A percentile compares a stretch with the other conserved stretches of the same genome.
These are phyloP conservation scores for Drosophila varians DNA, from an alignment of 1,140 invertebrate genomes.

Conservation along the genomic window DNA sequence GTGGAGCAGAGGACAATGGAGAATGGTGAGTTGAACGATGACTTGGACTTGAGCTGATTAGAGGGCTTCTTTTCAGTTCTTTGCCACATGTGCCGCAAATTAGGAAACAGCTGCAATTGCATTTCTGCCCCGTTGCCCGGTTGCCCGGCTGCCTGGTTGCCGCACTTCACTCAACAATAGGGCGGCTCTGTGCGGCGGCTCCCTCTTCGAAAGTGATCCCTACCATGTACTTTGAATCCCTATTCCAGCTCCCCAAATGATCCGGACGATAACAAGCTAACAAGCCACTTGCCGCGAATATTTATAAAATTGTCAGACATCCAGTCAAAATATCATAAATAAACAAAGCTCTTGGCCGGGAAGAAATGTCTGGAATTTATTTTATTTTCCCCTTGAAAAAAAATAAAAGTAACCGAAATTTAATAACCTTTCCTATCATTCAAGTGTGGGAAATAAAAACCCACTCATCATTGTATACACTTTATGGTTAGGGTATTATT, in stretches of 20 bases:
- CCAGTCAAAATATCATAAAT: constrained; percentile 58
- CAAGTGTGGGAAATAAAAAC: not conserved
- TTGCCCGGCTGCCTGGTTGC: constrained; percentile 52
- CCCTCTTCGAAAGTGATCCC: constrained; percentile 21
- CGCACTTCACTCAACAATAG: constrained; percentile 70
- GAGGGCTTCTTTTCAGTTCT: constrained; percentile 1
- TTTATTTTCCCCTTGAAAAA: constrained; percentile 5
- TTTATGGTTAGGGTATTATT: not conserved
- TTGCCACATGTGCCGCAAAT: constrained; percentile 64
- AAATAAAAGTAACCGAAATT: not conserved
- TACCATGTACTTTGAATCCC: not conserved
- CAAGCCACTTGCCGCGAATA: constrained; percentile 51
- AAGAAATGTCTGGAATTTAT: not conserved
- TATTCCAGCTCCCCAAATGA: constrained; percentile 22
- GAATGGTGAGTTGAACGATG: constrained; percentile 9
- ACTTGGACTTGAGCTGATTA: constrained; percentile 34
- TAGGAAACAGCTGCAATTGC: constrained; percentile 39
- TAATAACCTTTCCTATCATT: not conserved
- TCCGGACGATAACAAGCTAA: constrained; percentile 32
- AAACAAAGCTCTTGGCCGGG: constrained; percentile 21
- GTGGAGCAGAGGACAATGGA: constrained; percentile 28
- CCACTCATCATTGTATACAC: too few species aligned
- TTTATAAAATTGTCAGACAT: constrained; percentile 37
- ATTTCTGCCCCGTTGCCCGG: too few species aligned
- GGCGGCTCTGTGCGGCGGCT: constrained; percentile 53